Percentiles rank a stretch among this genome's conserved stretches.
Evolutionary conservation across 2,797 vertebrate species (phyloP).

Genomic region (Hydrophis major): DNA sequence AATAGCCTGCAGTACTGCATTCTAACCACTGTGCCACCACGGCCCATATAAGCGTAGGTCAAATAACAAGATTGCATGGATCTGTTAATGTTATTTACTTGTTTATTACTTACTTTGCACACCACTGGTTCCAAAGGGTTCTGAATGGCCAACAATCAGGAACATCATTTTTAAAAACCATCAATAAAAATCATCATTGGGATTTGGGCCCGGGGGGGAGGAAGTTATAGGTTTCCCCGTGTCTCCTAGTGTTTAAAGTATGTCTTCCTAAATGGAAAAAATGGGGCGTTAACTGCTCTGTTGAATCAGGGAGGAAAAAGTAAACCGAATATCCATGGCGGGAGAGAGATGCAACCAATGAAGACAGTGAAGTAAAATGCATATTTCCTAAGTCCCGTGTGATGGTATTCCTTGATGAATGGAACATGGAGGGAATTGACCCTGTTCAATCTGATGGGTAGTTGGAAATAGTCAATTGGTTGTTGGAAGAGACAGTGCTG

Average conservation of each 20-base stretch:
- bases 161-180: background rate
- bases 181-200: background rate
- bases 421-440: background rate
- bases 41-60: background rate
- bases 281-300: background rate
- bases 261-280: background rate
- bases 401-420: background rate
- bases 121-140: background rate
- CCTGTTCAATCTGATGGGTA: background rate
- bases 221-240: background rate
- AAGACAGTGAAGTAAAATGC: background rate
- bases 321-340: background rate
- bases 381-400: background rate
- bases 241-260: background rate
- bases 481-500: background rate
- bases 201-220: no score
- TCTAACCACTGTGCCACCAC: no score
- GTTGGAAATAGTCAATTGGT: background rate
- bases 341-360: background rate
- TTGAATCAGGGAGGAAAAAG: background rate
- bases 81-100: background rate
- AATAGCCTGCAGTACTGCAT: no score
- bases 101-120: background rate
- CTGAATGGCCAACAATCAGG: background rate
- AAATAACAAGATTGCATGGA: background rate